Base-by-base conservation (phyloP, 2,797 vertebrate genomes). In the Macropodus opercularis region DNA sequence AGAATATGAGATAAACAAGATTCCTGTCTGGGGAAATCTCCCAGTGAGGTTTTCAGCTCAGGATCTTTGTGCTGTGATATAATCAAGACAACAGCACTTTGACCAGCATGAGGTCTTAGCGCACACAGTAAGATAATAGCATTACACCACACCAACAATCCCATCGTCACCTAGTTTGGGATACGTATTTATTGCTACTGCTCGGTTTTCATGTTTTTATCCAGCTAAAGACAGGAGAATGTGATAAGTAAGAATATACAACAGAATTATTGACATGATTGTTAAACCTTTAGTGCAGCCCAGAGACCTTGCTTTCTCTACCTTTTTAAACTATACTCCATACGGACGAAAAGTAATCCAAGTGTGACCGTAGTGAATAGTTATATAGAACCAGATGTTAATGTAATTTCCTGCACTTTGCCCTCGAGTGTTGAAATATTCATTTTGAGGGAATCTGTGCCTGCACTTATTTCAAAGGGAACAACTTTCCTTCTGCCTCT, bases 331-430 rank as follows among this genome's bases (percentile, higher is more conserved):
- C 13, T 26, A 19, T 36, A 17, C 53, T 41, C 50, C 32, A 54
- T 56, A 44, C 22, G 60, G 43, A 75, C 64, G 69, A 62, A 24
- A 41, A 63, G n/a, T 49, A 46, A 69, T 52, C 48, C 57, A 47
- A 57, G 56, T 69, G 58, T 69, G 63, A 43, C 53, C 38, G 8
- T 26, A 65, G 34, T 62, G 48, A 29, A 58, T 71, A 62, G 31
- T 69, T 59, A 40, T 58, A 71, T 56, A 59, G 26, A 72, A 52
- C 23, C 18, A 9, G 79, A 80, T 70, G 19, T 54, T 36, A 75
- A 64, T 72, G 36, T 63, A 19, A 80, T 73, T 77, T 85, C 68
- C 51, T 59, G 42, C 60, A 31, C 22, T 75, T 48, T 60, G 24
- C 59, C 48, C 63, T 6, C 1, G 35, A 39, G 68, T 59, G 56